Conservation (phyloP, 2,113 vertebrate genomes). For the Probosciger aterrimus region DNA sequence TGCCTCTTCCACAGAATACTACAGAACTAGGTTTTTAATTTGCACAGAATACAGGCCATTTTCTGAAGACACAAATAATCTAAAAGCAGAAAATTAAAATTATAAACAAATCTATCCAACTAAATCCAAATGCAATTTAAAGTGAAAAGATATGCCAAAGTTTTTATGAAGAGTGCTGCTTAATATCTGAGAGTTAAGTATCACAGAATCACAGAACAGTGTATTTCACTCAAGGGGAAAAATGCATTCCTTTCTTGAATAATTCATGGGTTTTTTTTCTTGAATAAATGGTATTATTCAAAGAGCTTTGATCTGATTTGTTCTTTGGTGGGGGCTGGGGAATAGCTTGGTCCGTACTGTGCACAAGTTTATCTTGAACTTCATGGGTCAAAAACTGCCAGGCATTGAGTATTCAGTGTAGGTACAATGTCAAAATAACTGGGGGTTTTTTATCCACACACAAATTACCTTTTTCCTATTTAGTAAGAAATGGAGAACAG, state of each 20-base stretch:
- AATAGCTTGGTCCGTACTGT: neutral
- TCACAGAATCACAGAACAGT: neutral
- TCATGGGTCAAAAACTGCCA: neutral
- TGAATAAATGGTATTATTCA: neutral
- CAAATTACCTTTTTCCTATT: neutral
- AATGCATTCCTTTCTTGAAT: neutral
- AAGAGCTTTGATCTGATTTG: neutral
- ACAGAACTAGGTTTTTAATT: neutral
- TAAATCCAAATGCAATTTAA: neutral
- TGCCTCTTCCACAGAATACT: neutral
- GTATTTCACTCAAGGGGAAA: neutral
- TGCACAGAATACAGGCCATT: accelerated
- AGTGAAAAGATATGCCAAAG: neutral
- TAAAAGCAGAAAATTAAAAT: neutral
- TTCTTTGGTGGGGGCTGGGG: neutral
- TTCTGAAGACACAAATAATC: neutral
- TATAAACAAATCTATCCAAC: neutral
- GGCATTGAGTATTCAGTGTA: neutral
- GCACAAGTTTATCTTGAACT: neutral
- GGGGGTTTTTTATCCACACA: neutral
- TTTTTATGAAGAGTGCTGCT: neutral
- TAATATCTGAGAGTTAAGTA: neutral
- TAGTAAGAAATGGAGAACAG: neutral
- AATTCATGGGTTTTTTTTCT: neutral
- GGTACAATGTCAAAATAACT: neutral